Base-by-base conservation (phyloP, 1,140 invertebrate genomes). In the Scaptomyza graminum region DNA sequence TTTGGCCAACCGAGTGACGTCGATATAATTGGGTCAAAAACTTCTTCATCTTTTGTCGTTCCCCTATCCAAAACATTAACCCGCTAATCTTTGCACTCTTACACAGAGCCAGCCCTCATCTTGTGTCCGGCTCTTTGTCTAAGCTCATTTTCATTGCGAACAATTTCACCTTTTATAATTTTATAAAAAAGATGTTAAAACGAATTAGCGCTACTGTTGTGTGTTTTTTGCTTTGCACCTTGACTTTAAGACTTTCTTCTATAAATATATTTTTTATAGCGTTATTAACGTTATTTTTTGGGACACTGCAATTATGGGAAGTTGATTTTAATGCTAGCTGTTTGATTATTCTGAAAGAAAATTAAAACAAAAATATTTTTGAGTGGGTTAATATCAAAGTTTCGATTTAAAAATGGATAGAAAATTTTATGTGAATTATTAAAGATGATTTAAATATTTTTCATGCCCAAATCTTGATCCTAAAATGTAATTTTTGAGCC, bases 151-250 rank as follows among this genome's bases (percentile, higher is more conserved):
- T 69, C 67, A 69, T 76, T 66, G 79, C 47, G 61, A 52, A 74
- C 73, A 88, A 87, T 83, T 88, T 87, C 83, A 79, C 83, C 87
- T 79, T 88, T 85, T 61, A 68, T 57, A 55, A 55, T 59, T 54
- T 54, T 22, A 55, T 73, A 80, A 61, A 80, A 61, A 61, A 76
- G 74, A 64, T 15, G 78, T 60, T 74, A 69, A 85, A 80, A 80
- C 81, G 82, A 88, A 87, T 82, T 82, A 63, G 60, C 74, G 65
- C 59, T 85, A 83, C 88, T 82, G 82, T 88, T 88, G 74, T 83
- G 57, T 73, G 52, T 70, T 78, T 77, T 39, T 73, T 72, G 82
- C 73, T 75, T 66, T 66, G 37, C 41, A 54, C 55, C 63, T 34
- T 54, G 13, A 56, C 59, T 69, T 57, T 69, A 49, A 63, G 59